Evolutionary conservation across 1,140 invertebrate species (phyloP).

Genomic region (Aplysia californica): DNA sequence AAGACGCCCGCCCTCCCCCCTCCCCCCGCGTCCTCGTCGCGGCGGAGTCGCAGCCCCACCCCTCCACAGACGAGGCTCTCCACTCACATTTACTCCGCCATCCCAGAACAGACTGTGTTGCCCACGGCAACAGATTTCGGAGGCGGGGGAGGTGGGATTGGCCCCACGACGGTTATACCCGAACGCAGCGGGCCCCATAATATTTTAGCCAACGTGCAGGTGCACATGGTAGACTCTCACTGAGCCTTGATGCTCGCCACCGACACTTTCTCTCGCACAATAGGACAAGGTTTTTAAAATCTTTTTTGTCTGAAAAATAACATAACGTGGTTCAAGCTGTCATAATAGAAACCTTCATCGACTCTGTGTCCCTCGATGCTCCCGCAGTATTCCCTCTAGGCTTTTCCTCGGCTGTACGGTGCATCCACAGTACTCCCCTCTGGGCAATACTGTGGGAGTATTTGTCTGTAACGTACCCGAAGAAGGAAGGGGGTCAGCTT

Average conservation of each 20-base stretch:
- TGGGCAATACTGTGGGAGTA: no score
- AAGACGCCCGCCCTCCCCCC: conserved; percentile 57
- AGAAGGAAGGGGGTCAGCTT: no score
- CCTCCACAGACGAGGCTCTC: conserved; percentile 57
- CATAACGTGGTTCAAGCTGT: neutral
- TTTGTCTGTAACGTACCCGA: no score
- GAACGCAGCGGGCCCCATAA: neutral
- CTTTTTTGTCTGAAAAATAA: neutral
- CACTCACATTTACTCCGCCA: conserved; percentile 46
- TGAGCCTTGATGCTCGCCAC: conserved; percentile 32
- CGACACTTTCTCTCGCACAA: neutral
- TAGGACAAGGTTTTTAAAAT: no score
- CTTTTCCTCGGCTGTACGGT: neutral
- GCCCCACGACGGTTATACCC: neutral
- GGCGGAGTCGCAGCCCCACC: conserved; percentile 58
- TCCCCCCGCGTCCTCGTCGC: conserved; percentile 48
- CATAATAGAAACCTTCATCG: neutral
- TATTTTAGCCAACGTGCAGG: conserved; percentile 87
- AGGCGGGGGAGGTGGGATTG: no score
- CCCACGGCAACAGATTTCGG: conserved; percentile 61
- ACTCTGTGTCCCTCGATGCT: neutral
- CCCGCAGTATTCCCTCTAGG: neutral
- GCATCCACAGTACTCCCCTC: no score
- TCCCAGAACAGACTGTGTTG: conserved; percentile 60
- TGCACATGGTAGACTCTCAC: conserved; percentile 76